Evolutionary conservation across 2,113 vertebrate genomes (phyloP).

Genomic region (Synchiropus splendidus): DNA sequence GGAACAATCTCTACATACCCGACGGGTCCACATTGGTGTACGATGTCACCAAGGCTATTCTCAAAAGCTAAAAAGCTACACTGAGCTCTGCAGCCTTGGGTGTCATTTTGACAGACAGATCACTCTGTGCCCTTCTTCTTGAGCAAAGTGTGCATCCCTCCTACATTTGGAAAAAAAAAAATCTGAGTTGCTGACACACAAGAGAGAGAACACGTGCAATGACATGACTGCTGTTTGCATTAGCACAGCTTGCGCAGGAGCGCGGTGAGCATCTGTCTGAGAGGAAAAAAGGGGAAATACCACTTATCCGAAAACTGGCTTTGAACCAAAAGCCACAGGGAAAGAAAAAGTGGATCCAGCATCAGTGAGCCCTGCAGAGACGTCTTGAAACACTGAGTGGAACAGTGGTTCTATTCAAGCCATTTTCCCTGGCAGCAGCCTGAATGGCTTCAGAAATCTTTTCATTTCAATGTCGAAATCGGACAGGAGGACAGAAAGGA

Average conservation of each 20-base stretch:
- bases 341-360: slow-evolving; percentile 45
- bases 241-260: slow-evolving; percentile 23
- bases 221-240: slow-evolving; percentile 23
- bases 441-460: slow-evolving; percentile 41
- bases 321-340: slow-evolving; percentile 51
- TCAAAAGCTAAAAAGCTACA: slow-evolving; percentile 25
- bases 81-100: slow-evolving; percentile 15
- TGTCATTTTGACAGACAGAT: slow-evolving; percentile 24
- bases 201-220: slow-evolving; percentile 21
- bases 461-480: slow-evolving; percentile 19
- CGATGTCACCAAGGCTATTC: slow-evolving; percentile 44
- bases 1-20: slow-evolving; percentile 34
- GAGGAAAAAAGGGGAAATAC: slow-evolving; percentile 28
- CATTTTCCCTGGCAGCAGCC: slow-evolving; percentile 47
- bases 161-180: slow-evolving; percentile 11
- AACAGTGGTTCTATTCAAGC: slow-evolving; percentile 65
- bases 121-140: slow-evolving; percentile 12
- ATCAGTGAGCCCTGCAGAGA: slow-evolving; percentile 31
- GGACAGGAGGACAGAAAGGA: slow-evolving; percentile 9
- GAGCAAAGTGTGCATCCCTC: slow-evolving; percentile 21
- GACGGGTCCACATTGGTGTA: slow-evolving; percentile 35
- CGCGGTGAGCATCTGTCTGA: slow-evolving; percentile 17
- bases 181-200: slow-evolving; percentile 1
- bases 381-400: slow-evolving; percentile 37
- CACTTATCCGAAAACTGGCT: slow-evolving; percentile 45